Evolutionary conservation across 2,888 invertebrate genomes (phyloP).

Genomic region (Dasypolia templi): DNA sequence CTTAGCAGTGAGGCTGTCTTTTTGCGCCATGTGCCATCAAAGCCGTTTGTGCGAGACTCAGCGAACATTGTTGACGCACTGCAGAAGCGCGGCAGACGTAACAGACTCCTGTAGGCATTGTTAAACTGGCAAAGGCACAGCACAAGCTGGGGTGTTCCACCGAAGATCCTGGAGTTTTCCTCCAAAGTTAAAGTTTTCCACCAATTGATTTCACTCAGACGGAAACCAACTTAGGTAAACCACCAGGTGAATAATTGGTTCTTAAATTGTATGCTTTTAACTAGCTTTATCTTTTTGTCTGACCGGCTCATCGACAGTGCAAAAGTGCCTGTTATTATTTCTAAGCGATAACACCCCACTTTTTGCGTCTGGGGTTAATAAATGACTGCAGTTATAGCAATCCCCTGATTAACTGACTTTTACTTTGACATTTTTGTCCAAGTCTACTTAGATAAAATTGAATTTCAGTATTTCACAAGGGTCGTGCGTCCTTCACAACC

Average conservation of each 20-base stretch:
- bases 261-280: neutral
- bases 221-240: neutral
- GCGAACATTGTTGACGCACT: no score
- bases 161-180: neutral
- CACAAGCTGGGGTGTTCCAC: neutral
- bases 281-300: neutral
- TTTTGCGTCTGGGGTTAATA: no score
- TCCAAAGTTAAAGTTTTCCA: neutral
- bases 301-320: neutral
- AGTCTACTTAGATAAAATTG: neutral
- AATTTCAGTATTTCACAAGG: neutral
- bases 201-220: neutral
- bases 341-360: no score
- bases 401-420: neutral
- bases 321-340: neutral
- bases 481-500: neutral
- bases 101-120: no score
- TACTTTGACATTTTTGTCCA: neutral
- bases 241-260: neutral
- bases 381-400: neutral
- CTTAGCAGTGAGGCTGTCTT: no score
- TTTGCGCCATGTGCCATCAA: no score
- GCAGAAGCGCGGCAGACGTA: no score
- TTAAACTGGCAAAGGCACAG: neutral
- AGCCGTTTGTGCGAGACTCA: no score